Evolutionary conservation across 1,140 invertebrate genomes (phyloP).

Genomic region (Drosophila repleta): DNA sequence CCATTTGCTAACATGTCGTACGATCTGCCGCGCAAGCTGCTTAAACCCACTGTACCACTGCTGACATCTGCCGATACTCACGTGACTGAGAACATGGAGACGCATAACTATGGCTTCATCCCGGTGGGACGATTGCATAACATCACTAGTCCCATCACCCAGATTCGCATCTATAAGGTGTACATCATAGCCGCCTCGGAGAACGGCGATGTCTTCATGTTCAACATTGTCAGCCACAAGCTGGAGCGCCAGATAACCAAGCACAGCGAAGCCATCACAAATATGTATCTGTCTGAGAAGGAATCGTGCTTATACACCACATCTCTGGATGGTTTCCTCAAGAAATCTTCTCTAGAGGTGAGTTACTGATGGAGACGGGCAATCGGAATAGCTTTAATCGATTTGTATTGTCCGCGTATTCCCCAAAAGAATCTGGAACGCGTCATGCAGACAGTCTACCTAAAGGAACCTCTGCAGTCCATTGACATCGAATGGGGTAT

Average conservation of each 20-base stretch:
- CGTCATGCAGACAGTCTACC: constrained; percentile 66
- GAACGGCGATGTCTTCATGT: constrained; percentile 86
- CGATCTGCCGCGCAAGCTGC: constrained; percentile 27
- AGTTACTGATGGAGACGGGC: not conserved
- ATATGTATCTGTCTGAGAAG: constrained; percentile 65
- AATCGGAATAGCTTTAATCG: too few relatives aligned
- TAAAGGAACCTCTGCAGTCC: constrained; percentile 77
- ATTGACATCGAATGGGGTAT: constrained; percentile 72
- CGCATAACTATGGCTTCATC: constrained; percentile 25
- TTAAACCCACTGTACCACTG: constrained; percentile 14
- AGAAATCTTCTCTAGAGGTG: constrained; percentile 73
- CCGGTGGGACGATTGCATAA: constrained; percentile 51
- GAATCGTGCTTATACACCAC: constrained; percentile 67
- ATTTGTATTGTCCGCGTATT: not conserved
- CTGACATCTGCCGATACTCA: not conserved
- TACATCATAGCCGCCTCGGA: constrained; percentile 84
- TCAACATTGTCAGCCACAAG: constrained; percentile 83
- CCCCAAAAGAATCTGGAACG: constrained; percentile 64
- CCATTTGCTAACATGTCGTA: constrained; percentile 42
- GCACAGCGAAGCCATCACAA: constrained; percentile 78
- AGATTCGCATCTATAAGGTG: constrained; percentile 61
- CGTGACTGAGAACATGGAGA: not conserved
- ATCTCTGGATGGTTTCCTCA: constrained; percentile 76
- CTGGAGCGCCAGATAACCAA: constrained; percentile 84
- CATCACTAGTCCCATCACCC: constrained; percentile 64